Evolutionary conservation across 2,888 invertebrate species (phyloP), one percentile per base, ranked within the genome.

Genomic region (Nephrocerus scutellatus): DNA sequence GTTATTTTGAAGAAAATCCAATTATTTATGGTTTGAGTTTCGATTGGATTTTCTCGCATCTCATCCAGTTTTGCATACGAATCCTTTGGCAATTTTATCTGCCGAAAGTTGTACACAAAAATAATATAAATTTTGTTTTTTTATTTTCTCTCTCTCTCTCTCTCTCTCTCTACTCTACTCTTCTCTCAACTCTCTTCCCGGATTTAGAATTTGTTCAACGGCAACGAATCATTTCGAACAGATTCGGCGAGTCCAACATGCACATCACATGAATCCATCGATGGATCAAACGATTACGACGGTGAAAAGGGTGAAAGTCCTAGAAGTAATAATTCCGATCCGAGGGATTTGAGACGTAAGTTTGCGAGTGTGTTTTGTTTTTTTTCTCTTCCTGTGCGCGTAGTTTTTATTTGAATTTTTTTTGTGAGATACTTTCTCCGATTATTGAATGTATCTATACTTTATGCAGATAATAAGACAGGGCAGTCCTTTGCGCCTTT

Each of bases 191-290:
- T 21, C 19, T 32, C 26, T 31, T 23, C 28, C 33, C 30, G 20
- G 34, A 37, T 22, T 22, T 30, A 67, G 66, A 66, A 66, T 62
- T 57, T 67, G 36, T 67, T 67, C 54, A 66, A 64, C 51, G 65
- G 66, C 53, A 66, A 57, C 56, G 69, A 68, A 57, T 68, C 68
- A 41, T 74, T 73, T 54, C 67, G 74, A 48, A 74, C 74, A 41
- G 75, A 76, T 55, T 76, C 76, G 40, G 73, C 75, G 58, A 76
- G 76, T 47, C 76, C 77, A 40, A 76, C 75, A 23, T 76, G 75
- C 60, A 74, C 74, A 46, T 76, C 76, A 29, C 67, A 75, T 51
- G 76, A 76, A 58, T 75, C 74, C 50, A 61, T 74, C 56, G 76
- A 76, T 56, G 74, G 74, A 45, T 74, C 74, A 55, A 73, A 74